Percentiles rank a stretch among this genome's conserved stretches.
Evolutionary conservation across 2,113 vertebrate species (phyloP).

Genomic region (Chrysochloris asiatica): DNA sequence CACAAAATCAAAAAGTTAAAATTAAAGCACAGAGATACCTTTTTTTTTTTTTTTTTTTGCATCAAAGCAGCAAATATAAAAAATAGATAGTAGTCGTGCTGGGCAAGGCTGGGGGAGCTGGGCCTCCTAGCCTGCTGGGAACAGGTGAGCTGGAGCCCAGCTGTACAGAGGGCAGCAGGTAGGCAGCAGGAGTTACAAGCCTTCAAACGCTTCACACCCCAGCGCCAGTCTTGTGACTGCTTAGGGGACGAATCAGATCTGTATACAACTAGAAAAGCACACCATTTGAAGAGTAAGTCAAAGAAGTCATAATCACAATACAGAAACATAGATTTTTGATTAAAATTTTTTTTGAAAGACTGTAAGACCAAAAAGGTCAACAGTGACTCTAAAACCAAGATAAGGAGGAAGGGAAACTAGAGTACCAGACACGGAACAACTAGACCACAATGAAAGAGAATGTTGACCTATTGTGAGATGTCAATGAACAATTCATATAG

Average conservation of each 20-base stretch:
- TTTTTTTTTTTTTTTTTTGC: background rate
- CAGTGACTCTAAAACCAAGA: background rate
- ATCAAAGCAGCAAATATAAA: background rate
- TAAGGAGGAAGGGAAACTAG: background rate
- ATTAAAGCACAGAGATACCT: background rate
- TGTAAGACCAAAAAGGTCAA: background rate
- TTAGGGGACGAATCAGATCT: background rate
- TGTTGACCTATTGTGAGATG: background rate
- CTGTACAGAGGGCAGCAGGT: background rate
- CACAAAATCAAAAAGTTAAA: background rate
- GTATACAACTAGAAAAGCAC: background rate
- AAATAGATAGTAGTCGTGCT: background rate
- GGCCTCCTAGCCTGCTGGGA: too few relatives aligned
- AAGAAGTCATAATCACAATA: background rate
- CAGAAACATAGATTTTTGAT: too few relatives aligned
- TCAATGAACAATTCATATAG: background rate
- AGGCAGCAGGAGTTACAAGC: background rate
- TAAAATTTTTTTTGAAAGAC: background rate
- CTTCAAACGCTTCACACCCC: background rate
- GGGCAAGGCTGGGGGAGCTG: rapidly evolving
- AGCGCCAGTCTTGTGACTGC: too few relatives aligned
- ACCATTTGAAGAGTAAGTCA: background rate
- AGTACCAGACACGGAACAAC: background rate
- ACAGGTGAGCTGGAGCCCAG: background rate
- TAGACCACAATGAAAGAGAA: background rate